Evolutionary conservation across 1,140 invertebrate genomes (phyloP), one percentile per base, ranked within the genome.

Genomic region (Polypedilum pembai): DNA sequence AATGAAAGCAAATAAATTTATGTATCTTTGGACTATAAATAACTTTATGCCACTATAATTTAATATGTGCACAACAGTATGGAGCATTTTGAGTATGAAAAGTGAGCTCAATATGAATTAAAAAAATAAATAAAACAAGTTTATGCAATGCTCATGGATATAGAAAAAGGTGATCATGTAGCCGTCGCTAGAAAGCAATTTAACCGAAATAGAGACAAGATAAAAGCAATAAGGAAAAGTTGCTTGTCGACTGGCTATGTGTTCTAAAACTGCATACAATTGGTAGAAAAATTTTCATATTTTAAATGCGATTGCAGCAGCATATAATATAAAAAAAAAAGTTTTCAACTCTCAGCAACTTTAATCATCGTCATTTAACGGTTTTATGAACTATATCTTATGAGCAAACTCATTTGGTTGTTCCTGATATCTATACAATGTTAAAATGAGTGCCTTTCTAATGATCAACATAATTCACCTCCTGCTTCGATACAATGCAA

Each of bases 371-470:
- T 56, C 45, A 56, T 56, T 56, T 56, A 56, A 56, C 45, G 45
- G 45, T 56, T 56, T 56, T 56, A n/a, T 56, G 45, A 12, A 56
- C 45, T 56, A 56, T 56, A 56, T 56, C 45, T 56, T n/a, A 56
- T 56, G n/a, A n/a, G n/a, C 12, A 56, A 56, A n/a, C 12, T 15
- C n/a, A 56, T 56, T 12, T 56, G 45, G 12, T 15, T 56, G 45
- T 56, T 12, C 45, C 12, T 56, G 24, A 56, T 56, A n/a, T 56
- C 45, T 56, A n/a, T 33, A 56, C n/a, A 56, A 56, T 56, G 45
- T 56, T 56, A 4, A n/a, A n/a, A 56, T 56, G n/a, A 56, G 45
- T 56, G 45, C 45, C 45, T 56, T 56, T 56, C 45, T 56, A 56
- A 56, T 56, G 45, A 56, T n/a, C 45, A 56, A n/a, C 45, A 56